Base-by-base conservation (phyloP, 2,888 invertebrate genomes). In the Melipona beecheii region DNA sequence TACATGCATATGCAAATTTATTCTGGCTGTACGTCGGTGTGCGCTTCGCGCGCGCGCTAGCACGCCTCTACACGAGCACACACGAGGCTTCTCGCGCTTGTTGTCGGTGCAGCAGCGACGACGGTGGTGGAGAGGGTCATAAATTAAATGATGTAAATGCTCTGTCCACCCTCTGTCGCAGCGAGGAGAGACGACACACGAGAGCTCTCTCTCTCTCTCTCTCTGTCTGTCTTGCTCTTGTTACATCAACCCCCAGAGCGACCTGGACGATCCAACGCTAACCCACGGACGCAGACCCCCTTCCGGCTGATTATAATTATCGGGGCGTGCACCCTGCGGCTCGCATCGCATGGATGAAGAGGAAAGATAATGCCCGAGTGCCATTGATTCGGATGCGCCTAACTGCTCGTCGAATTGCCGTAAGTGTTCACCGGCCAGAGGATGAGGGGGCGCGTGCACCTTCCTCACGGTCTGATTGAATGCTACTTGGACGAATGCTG, bases 111-210 rank as follows among this genome's bases (percentile, higher is more conserved):
- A 88, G 83, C 86, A 43, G 43, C 36, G 9, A 9, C 36, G 36
- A 9, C 36, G 36, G 36, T 9, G 36, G 36, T 9, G 85, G 90
- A 90, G 91, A 91, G 91, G 92, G 91, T 93, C 94, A 94, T 94
- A 94, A 94, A 94, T 94, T 94, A 94, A 94, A 94, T 94, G 93
- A 94, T 94, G 94, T 94, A 94, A 94, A 94, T 94, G 94, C 92
- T 92, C 91, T 92, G 93, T 93, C 94, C 94, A 94, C 92, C 93
- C 93, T 92, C 91, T 91, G 91, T 92, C 92, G 91, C 87, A 84
- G 87, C 89, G 83, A 81, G 85, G 85, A 87, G 90, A 88, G 90
- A 92, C 90, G 90, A 89, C 89, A 89, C 89, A 64, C 90, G 87
- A 86, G 83, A 87, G 87, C 78, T 73, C 83, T 60, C 74, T 71